Evolutionary conservation across 2,113 vertebrate genomes (phyloP), one percentile per base, ranked within the genome.

Genomic region (Coptodon rendalli): DNA sequence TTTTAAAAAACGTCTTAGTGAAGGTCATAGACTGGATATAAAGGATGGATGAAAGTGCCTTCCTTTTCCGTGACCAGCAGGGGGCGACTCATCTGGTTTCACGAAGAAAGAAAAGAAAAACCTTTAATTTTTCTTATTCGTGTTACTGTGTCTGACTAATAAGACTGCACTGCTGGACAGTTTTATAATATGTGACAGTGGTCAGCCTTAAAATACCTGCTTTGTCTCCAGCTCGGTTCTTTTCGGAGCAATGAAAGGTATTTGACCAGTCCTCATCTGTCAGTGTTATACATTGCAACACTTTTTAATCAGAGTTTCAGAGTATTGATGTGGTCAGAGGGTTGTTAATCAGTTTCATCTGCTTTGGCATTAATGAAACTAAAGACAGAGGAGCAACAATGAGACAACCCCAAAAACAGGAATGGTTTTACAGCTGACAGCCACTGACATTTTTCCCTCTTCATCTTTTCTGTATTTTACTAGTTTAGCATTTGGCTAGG

Each of bases 171-270:
- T 19, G 59, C 29, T 0, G 29, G 9, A 11, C 57, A 19, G 57
- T 19, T 34, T 9, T 34, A 61, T n/a, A n/a, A 10, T 34, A 27
- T 16, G 27, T 11, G 34, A 19, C 29, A 63, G 59, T 11, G 29
- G 9, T 34, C 59, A 19, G 59, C 59, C 3, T 34, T 63, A 63
- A 63, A 63, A 63, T 63, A 34, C 4, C 59, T 34, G 29, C 59
- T 34, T 3, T 63, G 59, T 19, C 59, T 63, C 59, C 59, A 34
- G 1, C 59, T 61, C 16, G 3, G 57, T 0, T 61, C 5, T 59
- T 0, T 31, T 0, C 0, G 3, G 56, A 57, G 0, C 1, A 16
- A 31, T 31, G 0, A 59, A 59, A 59, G 4, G 0, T 61, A 34
- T 61, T 61, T 61, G 14, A 61, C 14, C 54, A 57, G 54, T 7